Evolutionary conservation across 2,888 invertebrate genomes (phyloP).

Genomic region (Xanthostigma xanthostigma): DNA sequence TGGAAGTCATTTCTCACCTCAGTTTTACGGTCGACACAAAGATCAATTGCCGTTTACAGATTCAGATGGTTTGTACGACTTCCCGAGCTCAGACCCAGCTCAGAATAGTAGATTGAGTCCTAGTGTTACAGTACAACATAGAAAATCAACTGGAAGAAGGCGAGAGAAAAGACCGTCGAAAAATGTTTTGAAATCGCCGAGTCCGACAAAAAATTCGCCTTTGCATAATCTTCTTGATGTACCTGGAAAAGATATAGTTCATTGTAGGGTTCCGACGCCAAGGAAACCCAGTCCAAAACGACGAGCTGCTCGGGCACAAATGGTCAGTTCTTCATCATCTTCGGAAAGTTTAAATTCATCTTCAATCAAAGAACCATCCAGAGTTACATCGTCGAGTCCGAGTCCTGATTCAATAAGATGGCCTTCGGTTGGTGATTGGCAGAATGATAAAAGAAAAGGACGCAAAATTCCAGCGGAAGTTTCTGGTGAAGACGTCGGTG

Average conservation of each 20-base stretch:
- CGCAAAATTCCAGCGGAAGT: conserved; percentile 24
- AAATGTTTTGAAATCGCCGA: conserved; percentile 33
- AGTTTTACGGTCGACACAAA: conserved; percentile 52
- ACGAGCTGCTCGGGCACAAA: conserved; percentile 34
- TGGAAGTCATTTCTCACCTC: conserved; percentile 52
- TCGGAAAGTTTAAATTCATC: conserved; percentile 41
- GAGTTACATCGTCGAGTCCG: conserved; percentile 25
- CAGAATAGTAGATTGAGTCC: conserved; percentile 31
- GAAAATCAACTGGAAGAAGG: conserved; percentile 45
- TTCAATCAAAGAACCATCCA: conserved; percentile 26
- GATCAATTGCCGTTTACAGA: conserved; percentile 54
- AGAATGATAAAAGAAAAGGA: conserved; percentile 20
- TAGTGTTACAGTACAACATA: conserved; percentile 32
- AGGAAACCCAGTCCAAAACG: conserved; percentile 42
- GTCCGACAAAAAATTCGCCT: conserved; percentile 36
- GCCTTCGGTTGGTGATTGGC: conserved; percentile 27
- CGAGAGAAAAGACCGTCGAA: conserved; percentile 40
- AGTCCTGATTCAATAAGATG: conserved; percentile 29
- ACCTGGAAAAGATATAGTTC: conserved; percentile 29
- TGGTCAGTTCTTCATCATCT: conserved; percentile 41
- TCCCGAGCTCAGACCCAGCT: conserved; percentile 53
- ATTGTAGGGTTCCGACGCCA: conserved; percentile 26
- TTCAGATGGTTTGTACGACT: conserved; percentile 67
- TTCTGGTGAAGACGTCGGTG: conserved; percentile 34
- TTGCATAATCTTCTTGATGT: conserved; percentile 48